Conservation (phyloP, 2,888 invertebrate genomes). For the Ophioninae sp. region DNA sequence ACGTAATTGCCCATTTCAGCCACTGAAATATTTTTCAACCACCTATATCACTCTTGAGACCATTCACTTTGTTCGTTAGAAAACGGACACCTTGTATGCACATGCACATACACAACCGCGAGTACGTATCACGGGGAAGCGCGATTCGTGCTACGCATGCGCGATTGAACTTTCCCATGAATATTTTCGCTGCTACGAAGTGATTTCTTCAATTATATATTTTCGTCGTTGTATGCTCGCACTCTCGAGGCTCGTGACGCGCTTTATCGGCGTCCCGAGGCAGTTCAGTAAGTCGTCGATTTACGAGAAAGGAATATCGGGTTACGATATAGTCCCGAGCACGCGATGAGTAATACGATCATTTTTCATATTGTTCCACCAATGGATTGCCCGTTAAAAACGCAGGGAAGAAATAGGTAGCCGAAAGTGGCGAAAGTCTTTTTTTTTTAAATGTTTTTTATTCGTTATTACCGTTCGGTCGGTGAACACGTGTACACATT, state of each 20-base stretch:
- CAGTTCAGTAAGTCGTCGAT: background rate
- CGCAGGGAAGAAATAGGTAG: background rate
- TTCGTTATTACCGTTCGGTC: background rate
- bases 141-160: slow-evolving; percentile 42
- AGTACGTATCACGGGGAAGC: background rate
- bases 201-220: slow-evolving; percentile 52
- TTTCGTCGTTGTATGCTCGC: slow-evolving; percentile 31
- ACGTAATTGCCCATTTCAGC: background rate
- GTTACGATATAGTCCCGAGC: slow-evolving; percentile 41
- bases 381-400: slow-evolving; percentile 32
- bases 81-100: background rate
- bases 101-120: background rate
- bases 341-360: slow-evolving; percentile 16
- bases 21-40: background rate
- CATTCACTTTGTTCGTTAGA: background rate
- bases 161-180: slow-evolving; percentile 48
- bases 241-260: slow-evolving; percentile 35
- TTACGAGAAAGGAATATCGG: slow-evolving; percentile 34
- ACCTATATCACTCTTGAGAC: background rate
- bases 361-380: slow-evolving; percentile 51
- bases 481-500: background rate
- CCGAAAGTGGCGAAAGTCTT: background rate
- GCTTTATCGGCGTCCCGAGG: background rate
- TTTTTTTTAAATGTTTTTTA: background rate
- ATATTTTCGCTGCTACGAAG: slow-evolving; percentile 44